A percentile compares a stretch with the other conserved stretches of the same genome.
Conservation (phyloP, 2,113 vertebrate species). For the Cephalopholis sonnerati region DNA sequence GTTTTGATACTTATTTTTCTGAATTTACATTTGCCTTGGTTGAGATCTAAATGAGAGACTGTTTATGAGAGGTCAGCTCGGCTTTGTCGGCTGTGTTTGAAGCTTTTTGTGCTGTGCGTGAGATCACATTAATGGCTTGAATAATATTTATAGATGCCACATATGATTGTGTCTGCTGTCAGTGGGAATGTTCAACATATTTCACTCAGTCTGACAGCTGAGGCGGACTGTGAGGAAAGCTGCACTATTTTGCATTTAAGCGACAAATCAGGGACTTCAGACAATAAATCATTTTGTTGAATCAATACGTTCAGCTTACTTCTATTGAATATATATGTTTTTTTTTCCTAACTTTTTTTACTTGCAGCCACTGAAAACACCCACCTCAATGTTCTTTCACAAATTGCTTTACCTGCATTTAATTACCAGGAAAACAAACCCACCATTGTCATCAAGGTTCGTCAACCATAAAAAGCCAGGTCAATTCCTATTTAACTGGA, state of each 20-base stretch:
- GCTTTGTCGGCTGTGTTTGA: constrained; percentile 14
- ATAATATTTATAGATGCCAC: neutral
- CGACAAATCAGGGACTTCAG: neutral
- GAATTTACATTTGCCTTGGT: constrained; percentile 8
- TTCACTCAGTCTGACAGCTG: neutral
- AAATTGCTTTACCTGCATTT: neutral
- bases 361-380: neutral
- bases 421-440: neutral
- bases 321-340: neutral
- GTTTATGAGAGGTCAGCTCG: neutral
- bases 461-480: neutral
- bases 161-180: neutral
- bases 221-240: neutral
- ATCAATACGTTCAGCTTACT: neutral
- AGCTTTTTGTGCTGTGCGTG: neutral
- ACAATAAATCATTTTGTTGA: neutral
- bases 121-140: constrained; percentile 11
- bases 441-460: neutral
- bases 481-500: neutral
- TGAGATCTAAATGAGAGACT: neutral
- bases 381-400: neutral
- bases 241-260: constrained; percentile 1
- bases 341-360: neutral
- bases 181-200: constrained; percentile 2
- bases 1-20: neutral